Base-by-base conservation (phyloP, 2,797 vertebrate genomes). In the Phrynocephalus forsythii region DNA sequence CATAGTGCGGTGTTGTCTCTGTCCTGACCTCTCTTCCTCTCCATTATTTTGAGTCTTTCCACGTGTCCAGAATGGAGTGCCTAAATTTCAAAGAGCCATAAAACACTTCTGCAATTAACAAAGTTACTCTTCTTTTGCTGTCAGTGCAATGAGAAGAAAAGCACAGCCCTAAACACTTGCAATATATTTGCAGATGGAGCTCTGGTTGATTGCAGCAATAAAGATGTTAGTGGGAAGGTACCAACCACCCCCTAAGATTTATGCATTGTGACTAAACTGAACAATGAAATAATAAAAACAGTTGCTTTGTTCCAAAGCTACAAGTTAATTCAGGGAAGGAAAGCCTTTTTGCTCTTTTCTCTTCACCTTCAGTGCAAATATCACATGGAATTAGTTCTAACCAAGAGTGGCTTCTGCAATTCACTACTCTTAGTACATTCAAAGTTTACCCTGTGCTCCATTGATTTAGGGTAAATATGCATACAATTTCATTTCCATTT, bases 321-420 rank as follows among this genome's bases (percentile, higher is more conserved):
- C 22, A 5, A 66, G 30, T 84, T 26, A 88, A 81, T 0, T 85
- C 86, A 91, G 50, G 38, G 68, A 82, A 52, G 5, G 33, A 85
- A 60, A 6, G 16, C 86, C 3, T 18, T 3, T 87, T 92, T 86
- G 87, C 86, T 78, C 80, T 56, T 67, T 66, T 30, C 16, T 7
- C 50, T 15, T 84, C 22, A 6, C 3, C 78, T 44, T 50, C 84
- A 86, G 71, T 24, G 72, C 77, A 48, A 16, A 63, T 63, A 63
- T 56, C 30, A 48, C 67, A 16, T 66, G 44, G 84, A 18, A 86
- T 4, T 15, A 66, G 15, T 66, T 83, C 69, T 73, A 66, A 75
- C 28, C 13, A 22, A 69, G 8, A 9, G 56, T n/a, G n/a, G n/a
- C 9, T 67, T 18, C 48, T n/a, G 63, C 22, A 20, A n/a, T 22